Evolutionary conservation across 2,888 invertebrate species (phyloP).

Genomic region (Cecidostiba fungosa): DNA sequence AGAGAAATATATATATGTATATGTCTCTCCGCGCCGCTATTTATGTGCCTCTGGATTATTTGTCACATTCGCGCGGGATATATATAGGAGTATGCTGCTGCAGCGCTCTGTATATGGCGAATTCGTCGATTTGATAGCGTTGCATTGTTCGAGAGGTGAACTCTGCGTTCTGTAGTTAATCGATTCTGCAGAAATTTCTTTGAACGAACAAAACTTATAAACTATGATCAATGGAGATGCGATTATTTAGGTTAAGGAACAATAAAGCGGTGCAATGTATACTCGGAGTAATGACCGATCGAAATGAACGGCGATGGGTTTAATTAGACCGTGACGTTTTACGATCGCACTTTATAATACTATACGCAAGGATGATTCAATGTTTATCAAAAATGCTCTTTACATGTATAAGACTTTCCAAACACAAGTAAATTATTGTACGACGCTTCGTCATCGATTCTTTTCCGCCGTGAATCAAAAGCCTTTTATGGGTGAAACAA

Average conservation of each 20-base stretch:
- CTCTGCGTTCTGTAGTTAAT: background rate
- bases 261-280: constrained; percentile 1
- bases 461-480: background rate
- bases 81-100: no score
- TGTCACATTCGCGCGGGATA: constrained; percentile 8
- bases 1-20: background rate
- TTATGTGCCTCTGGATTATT: constrained; percentile 14
- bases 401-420: no score
- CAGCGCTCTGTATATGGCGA: no score
- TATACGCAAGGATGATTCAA: background rate
- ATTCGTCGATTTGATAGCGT: no score
- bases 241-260: constrained; percentile 9
- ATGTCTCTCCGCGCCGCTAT: background rate
- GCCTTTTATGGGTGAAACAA: background rate
- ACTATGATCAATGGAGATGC: background rate
- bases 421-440: no score
- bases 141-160: no score
- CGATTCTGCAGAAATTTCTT: background rate
- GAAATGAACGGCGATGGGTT: background rate
- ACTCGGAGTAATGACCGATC: background rate
- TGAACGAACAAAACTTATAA: no score
- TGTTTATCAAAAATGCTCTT: no score
- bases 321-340: constrained; percentile 28
- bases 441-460: background rate
- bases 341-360: background rate